Evolutionary conservation across 2,888 invertebrate species (phyloP), one percentile per base, ranked within the genome.

Genomic region (Drosophila ezoana): DNA sequence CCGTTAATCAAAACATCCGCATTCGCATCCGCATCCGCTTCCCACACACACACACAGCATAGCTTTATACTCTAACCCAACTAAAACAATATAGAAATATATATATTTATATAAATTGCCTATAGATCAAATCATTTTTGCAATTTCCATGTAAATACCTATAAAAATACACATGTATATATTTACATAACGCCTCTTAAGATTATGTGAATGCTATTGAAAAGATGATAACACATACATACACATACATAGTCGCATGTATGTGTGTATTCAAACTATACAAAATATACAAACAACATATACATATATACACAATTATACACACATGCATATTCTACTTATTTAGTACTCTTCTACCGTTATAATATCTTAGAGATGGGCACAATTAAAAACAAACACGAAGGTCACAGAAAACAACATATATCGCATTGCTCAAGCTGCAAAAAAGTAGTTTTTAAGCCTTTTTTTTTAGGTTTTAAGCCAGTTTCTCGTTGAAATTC

Each of bases 141-240:
- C 65, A 77, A 64, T 60, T 45, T 44, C 20, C 45, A 40, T 73
- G 79, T 73, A 69, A 16, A 72, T 72, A 71, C 16, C 40, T 16
- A 40, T 4, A n/a, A 4, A 14, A 23, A 6, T 23, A 41, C 20
- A 41, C 5, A 52, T 16, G 47, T 70, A 18, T 9, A n/a, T 37
- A 38, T 41, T 20, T 28, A 48, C 32, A 43, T 28, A 52, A 57
- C 9, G 13, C 23, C 41, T 40, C 14, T 23, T 23, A 16, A 67
- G 32, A 51, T 38, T 41, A 52, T 69, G 69, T 67, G 40, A 58
- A 66, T 58, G 38, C n/a, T 33, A 51, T 37, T 32, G 4, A 58
- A 32, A 49, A 35, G 18, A 20, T 16, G n/a, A 45, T 40, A 35
- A 10, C 16, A 20, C 10, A 16, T 5, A 23, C 2, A 20, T 4